These are phyloP conservation scores for Agrypnia vestita DNA, from an alignment of 1,140 invertebrate species.

Conservation along the genomic window DNA sequence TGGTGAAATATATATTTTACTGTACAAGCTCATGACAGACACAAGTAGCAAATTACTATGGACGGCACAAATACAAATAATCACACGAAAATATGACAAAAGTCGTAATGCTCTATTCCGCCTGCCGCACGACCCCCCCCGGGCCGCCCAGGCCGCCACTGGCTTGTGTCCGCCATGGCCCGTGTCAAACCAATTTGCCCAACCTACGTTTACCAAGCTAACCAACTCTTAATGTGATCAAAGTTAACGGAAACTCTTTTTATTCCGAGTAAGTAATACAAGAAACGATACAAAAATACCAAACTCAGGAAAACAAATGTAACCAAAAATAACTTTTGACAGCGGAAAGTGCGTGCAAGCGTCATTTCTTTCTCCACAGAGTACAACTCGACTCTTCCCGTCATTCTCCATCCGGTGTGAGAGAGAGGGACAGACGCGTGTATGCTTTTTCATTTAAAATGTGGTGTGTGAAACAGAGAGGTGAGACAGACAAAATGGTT, in stretches of 20 bases:
- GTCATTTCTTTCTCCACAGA: slow-evolving; percentile 55
- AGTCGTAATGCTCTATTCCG: not conserved
- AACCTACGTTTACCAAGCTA: slow-evolving; percentile 30
- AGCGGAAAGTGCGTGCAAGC: slow-evolving; percentile 62
- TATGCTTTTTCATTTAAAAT: slow-evolving; percentile 58
- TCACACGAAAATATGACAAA: slow-evolving; percentile 52
- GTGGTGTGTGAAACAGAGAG: slow-evolving; percentile 61
- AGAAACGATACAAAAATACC: slow-evolving; percentile 48
- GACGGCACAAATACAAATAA: slow-evolving; percentile 60
- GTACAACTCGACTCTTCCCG: slow-evolving; percentile 55
- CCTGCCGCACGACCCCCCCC: too few relatives aligned
- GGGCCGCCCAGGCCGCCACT: slow-evolving; percentile 16
- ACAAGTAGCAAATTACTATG: slow-evolving; percentile 72
- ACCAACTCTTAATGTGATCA: slow-evolving; percentile 34
- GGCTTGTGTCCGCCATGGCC: slow-evolving; percentile 60
- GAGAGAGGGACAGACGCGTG: slow-evolving; percentile 60
- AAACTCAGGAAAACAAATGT: slow-evolving; percentile 51
- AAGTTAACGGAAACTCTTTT: slow-evolving; percentile 39
- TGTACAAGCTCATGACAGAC: slow-evolving; percentile 71
- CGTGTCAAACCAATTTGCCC: slow-evolving; percentile 50
- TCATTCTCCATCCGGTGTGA: slow-evolving; percentile 61
- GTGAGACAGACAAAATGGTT: slow-evolving; percentile 67
- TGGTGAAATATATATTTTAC: slow-evolving; percentile 56
- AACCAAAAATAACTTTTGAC: slow-evolving; percentile 59
- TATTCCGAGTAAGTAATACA: slow-evolving; percentile 18